Evolutionary conservation across 2,797 vertebrate genomes (phyloP).

Genomic region (Acridotheres tristis): DNA sequence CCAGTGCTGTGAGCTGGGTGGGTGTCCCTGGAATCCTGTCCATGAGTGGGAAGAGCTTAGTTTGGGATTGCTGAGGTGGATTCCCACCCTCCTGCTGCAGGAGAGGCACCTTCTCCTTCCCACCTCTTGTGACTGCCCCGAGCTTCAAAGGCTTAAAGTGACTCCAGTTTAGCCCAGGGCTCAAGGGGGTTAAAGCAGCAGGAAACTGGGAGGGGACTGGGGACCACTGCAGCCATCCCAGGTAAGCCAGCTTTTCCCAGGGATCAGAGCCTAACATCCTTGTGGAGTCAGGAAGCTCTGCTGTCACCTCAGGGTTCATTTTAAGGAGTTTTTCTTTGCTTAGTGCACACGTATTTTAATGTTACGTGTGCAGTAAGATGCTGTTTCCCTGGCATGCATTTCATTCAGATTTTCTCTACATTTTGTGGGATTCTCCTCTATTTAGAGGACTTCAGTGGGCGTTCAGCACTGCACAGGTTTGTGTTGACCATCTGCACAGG

Average conservation of each 20-base stretch:
- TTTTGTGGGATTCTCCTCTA: background rate
- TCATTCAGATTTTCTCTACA: background rate
- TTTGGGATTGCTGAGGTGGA: background rate
- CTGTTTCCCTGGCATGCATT: background rate
- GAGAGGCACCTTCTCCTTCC: background rate
- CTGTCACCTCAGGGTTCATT: background rate
- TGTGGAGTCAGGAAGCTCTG: background rate
- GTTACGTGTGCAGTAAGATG: rapidly evolving
- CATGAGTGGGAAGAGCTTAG: background rate
- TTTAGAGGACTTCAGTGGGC: background rate
- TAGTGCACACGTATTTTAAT: background rate
- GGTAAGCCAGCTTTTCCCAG: background rate
- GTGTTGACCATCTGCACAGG: background rate
- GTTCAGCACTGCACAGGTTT: background rate
- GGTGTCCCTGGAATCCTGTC: background rate
- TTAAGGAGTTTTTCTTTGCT: background rate
- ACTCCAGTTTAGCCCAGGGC: background rate
- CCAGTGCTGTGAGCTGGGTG: background rate
- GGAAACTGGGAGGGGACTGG: background rate
- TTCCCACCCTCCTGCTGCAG: background rate
- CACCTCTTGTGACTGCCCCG: rapidly evolving
- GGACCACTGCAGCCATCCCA: background rate
- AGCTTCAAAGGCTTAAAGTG: background rate
- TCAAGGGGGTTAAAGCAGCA: background rate
- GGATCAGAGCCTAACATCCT: rapidly evolving